phyloP scores from a whole-genome alignment of 2,888 invertebrate species.

The Lasioglossum lativentre region DNA sequence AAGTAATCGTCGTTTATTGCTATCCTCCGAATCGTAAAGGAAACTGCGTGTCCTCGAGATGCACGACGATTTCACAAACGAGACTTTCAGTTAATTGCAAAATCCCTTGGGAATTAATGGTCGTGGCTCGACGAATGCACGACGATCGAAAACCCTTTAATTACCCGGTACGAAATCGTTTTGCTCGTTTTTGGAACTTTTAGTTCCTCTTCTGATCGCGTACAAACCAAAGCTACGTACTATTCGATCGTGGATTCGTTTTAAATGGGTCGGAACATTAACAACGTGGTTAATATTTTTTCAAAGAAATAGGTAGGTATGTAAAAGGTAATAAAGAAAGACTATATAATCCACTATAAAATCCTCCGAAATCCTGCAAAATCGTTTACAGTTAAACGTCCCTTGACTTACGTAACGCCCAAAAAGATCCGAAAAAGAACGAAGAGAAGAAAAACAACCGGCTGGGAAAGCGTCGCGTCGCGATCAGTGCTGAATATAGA shows the following conservation, averaged over 20 bases:
- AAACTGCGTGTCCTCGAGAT: constrained; percentile 13
- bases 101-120: neutral
- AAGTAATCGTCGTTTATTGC: constrained; percentile 48
- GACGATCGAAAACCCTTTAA: neutral
- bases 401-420: neutral
- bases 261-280: no score
- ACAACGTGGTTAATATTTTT: no score
- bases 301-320: no score
- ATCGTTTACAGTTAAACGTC: neutral
- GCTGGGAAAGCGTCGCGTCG: neutral
- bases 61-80: neutral
- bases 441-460: neutral
- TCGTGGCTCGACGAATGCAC: neutral
- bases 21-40: constrained; percentile 34
- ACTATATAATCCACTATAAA: no score
- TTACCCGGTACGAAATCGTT: neutral
- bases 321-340: no score
- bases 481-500: neutral
- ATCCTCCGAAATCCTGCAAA: neutral
- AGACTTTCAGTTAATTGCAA: neutral
- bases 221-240: neutral
- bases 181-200: neutral
- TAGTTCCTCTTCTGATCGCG: neutral
- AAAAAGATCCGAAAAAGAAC: neutral
- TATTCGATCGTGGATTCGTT: neutral